Evolutionary conservation across 2,113 vertebrate species (phyloP).

Genomic region (Porphyrio hochstetteri): DNA sequence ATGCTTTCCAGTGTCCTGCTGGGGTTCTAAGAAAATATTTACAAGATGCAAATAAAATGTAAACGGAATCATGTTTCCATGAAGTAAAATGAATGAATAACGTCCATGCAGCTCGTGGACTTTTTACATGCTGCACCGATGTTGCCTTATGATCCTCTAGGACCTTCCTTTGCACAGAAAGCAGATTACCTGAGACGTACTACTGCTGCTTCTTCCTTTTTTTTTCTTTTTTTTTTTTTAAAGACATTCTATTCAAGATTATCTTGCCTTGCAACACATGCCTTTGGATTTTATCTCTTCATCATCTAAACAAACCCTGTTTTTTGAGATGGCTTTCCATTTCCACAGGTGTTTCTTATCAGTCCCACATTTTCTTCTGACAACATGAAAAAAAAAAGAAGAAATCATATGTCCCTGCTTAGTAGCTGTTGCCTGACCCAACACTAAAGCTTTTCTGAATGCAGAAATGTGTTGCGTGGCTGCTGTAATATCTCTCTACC

Average conservation of each 20-base stretch:
- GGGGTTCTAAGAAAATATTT: conserved; percentile 57
- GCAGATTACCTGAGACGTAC: conserved; percentile 9
- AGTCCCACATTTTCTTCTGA: conserved; percentile 42
- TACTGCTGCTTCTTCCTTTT: not conserved
- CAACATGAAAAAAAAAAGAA: not conserved
- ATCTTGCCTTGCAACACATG: conserved; percentile 23
- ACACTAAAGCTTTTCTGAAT: conserved; percentile 22
- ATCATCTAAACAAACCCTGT: conserved; percentile 6
- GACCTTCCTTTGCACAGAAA: conserved; percentile 67
- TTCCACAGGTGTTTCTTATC: conserved; percentile 51
- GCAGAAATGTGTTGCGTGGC: conserved; percentile 40
- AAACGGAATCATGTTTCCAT: not conserved
- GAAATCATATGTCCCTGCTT: conserved; percentile 11
- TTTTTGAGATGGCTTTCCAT: conserved; percentile 35
- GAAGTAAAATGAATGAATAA: conserved; percentile 14
- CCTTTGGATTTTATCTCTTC: conserved; percentile 52
- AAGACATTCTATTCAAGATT: not conserved
- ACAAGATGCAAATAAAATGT: conserved; percentile 48
- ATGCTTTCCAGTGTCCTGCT: not conserved
- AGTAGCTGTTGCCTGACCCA: conserved; percentile 40
- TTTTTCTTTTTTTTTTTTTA: not conserved
- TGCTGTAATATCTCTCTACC: conserved; percentile 38
- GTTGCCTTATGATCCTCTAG: conserved; percentile 82
- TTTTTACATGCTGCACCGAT: conserved; percentile 70
- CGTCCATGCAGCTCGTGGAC: not conserved